phyloP scores from a whole-genome alignment of 1,140 invertebrate genomes.

The Danaus plexippus region DNA sequence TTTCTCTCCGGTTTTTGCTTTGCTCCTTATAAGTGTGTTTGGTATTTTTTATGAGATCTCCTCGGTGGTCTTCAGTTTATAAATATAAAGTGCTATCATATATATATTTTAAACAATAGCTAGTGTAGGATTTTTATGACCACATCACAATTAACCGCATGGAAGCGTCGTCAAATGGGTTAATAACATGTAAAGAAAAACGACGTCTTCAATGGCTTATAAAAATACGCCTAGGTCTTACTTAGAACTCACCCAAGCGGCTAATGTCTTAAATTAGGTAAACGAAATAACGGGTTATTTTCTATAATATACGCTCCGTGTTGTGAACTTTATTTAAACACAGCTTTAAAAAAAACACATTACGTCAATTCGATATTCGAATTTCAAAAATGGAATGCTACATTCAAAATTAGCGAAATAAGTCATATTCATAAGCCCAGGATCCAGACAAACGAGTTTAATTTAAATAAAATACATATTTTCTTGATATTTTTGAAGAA shows the following conservation, averaged over 20 bases:
- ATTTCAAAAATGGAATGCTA: no score
- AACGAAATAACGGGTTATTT: constrained; percentile 24
- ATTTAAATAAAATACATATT: constrained; percentile 15
- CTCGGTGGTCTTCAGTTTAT: no score
- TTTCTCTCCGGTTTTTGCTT: no score
- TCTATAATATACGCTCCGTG: no score
- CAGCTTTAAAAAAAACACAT: neutral
- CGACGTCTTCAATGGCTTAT: constrained; percentile 15
- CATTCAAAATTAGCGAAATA: no score
- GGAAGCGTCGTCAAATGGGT: constrained; percentile 34
- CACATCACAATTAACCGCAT: constrained; percentile 9
- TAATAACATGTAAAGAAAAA: constrained; percentile 30
- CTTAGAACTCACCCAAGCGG: constrained; percentile 33
- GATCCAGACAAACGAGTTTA: constrained; percentile 6
- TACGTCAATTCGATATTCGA: neutral
- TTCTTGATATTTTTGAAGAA: constrained; percentile 2
- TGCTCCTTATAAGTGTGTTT: no score
- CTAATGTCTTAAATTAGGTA: constrained; percentile 35
- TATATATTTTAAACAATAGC: no score
- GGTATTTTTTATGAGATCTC: no score
- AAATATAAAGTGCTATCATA: no score
- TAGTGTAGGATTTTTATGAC: no score
- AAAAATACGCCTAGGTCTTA: constrained; percentile 28
- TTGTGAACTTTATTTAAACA: no score
- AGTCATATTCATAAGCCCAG: neutral